Conservation (phyloP, 2,113 vertebrate species). For the Hippocampus barbouri region DNA sequence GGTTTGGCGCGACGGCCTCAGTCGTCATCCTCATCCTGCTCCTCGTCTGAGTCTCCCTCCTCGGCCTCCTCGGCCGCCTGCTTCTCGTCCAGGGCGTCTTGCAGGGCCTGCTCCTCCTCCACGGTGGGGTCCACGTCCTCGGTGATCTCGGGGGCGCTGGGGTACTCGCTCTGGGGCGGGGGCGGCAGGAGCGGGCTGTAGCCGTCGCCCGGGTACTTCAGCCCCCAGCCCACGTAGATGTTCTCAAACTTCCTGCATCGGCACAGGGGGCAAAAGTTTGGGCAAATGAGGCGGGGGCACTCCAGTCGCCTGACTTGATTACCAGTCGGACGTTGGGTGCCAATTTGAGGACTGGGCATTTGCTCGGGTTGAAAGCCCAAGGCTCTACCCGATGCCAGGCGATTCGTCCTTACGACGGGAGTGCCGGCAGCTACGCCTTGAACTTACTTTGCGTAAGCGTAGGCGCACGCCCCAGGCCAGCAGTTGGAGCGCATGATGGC, state of each 20-base stretch:
- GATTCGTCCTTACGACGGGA: no score
- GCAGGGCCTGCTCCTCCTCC: constrained; percentile 80
- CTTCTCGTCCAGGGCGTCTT: constrained; percentile 71
- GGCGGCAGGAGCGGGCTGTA: constrained; percentile 72
- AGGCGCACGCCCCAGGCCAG: constrained; percentile 88
- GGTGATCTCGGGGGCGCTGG: constrained; percentile 74
- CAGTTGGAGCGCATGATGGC: constrained; percentile 85
- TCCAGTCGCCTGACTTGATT: no score
- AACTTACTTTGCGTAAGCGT: constrained; percentile 83
- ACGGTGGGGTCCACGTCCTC: constrained; percentile 81
- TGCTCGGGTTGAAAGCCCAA: no score
- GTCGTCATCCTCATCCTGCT: constrained; percentile 73
- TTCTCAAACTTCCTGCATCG: constrained; percentile 77
- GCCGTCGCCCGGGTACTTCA: constrained; percentile 78
- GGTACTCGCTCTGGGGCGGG: constrained; percentile 73
- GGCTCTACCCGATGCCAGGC: no score
- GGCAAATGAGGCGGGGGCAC: no score
- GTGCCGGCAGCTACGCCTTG: background rate
- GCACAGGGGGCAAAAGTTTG: background rate
- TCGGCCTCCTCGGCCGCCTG: constrained; percentile 64
- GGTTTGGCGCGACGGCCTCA: background rate
- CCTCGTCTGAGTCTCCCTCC: constrained; percentile 71
- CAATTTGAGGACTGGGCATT: no score
- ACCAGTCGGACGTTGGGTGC: no score
- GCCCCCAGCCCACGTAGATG: constrained; percentile 92